Evolutionary conservation across 1,140 invertebrate species (phyloP).

Genomic region (Zaprionus nigranus): DNA sequence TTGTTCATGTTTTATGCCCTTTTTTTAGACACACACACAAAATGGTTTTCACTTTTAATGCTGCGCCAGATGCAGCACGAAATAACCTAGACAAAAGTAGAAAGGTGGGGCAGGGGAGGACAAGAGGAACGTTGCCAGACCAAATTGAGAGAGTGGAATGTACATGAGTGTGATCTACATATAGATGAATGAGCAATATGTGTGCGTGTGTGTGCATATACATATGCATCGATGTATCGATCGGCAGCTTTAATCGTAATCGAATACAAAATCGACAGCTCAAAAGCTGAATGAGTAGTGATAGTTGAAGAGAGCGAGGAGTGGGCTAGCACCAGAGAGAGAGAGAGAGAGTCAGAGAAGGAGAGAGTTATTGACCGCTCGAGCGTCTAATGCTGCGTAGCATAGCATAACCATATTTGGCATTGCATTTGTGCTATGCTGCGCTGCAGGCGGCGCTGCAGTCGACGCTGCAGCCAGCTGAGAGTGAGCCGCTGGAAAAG

Average conservation of each 20-base stretch:
- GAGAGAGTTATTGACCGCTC: conserved; percentile 37
- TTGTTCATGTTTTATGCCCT: conserved; percentile 45
- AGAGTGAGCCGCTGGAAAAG: background rate
- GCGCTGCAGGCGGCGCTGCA: conserved; percentile 55
- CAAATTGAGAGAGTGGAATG: too few species aligned
- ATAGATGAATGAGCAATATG: too few species aligned
- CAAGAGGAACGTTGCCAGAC: too few species aligned
- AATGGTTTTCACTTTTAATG: conserved; percentile 55
- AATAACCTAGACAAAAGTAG: background rate
- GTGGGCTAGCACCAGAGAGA: background rate
- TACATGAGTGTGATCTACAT: too few species aligned
- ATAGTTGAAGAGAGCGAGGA: conserved; percentile 1
- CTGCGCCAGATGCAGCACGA: conserved; percentile 19
- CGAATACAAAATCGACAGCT: too few species aligned
- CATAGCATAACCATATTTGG: conserved; percentile 75
- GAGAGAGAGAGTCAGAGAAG: conserved; percentile 7
- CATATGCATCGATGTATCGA: too few species aligned
- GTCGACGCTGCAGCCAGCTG: conserved; percentile 14
- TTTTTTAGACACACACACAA: conserved; percentile 48
- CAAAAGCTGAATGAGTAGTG: background rate
- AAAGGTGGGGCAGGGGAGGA: background rate
- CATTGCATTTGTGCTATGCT: conserved; percentile 62
- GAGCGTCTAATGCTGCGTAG: conserved; percentile 48
- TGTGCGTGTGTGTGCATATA: too few species aligned
- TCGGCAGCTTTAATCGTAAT: too few species aligned